Conservation (phyloP, 1,140 invertebrate species). For the Macrocentrus cingulum region DNA sequence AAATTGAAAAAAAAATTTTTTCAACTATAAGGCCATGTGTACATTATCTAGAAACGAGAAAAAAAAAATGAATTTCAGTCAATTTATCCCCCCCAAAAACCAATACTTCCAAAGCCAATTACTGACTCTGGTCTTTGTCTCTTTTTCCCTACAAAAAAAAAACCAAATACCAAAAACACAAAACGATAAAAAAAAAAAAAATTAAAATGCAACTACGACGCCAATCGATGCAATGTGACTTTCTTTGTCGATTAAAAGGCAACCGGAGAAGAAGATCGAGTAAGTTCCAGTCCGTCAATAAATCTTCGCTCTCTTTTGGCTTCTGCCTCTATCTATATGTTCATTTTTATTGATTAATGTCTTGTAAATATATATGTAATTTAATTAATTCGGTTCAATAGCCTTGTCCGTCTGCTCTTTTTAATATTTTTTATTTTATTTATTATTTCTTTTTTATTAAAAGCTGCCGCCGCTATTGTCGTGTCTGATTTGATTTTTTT, state of each 20-base stretch:
- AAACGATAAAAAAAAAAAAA: slow-evolving; percentile 45
- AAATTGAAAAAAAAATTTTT: too few relatives aligned
- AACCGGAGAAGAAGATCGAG: slow-evolving; percentile 59
- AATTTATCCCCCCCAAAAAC: too few relatives aligned
- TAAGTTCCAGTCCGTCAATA: slow-evolving; percentile 45
- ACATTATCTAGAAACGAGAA: too few relatives aligned
- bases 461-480: neutral
- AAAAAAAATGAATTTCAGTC: too few relatives aligned
- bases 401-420: neutral
- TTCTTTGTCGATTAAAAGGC: slow-evolving; percentile 55
- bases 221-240: slow-evolving; percentile 51
- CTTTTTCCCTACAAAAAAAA: slow-evolving; percentile 34
- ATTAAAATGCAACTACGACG: slow-evolving; percentile 45
- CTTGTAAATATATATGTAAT: neutral
- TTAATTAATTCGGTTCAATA: neutral
- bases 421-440: too few relatives aligned
- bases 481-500: too few relatives aligned
- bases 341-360: neutral
- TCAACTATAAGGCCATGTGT: too few relatives aligned
- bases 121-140: slow-evolving; percentile 51
- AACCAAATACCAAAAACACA: too few relatives aligned
- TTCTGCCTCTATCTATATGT: neutral
- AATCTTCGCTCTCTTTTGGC: neutral
- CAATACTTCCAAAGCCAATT: slow-evolving; percentile 44
- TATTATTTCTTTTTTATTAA: neutral